These are phyloP conservation scores for Corvus cornix DNA, from an alignment of 2,113 vertebrate genomes.

Conservation along the genomic window DNA sequence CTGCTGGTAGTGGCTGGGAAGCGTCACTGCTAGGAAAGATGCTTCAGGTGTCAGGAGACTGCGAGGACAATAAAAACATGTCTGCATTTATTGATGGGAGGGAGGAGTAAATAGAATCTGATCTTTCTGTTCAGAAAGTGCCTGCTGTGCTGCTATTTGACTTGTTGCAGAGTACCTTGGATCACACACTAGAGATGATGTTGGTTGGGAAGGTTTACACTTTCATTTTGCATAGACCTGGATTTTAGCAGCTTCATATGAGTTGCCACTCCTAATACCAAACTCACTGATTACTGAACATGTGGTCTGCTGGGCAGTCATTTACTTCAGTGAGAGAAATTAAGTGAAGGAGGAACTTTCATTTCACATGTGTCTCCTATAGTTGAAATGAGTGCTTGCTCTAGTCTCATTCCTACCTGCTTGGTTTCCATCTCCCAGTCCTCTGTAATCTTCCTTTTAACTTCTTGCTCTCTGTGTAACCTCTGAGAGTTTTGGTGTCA, in stretches of 20 bases:
- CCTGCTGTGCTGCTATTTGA: accelerated
- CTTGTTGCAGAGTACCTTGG: background rate
- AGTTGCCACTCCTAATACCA: background rate
- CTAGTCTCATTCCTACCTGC: background rate
- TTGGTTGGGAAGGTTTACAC: background rate
- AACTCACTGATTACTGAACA: background rate
- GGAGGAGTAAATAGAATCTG: background rate
- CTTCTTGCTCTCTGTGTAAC: background rate
- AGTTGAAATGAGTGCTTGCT: background rate
- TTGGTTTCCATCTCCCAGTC: background rate
- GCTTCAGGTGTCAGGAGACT: background rate
- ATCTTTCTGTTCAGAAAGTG: background rate
- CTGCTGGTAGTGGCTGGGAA: background rate
- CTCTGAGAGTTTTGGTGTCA: background rate
- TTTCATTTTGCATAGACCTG: background rate
- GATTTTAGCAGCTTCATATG: background rate
- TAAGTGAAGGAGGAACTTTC: background rate
- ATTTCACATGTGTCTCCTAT: background rate
- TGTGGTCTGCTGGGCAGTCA: background rate
- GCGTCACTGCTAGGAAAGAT: background rate
- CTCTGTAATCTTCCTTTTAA: background rate
- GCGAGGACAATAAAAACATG: background rate
- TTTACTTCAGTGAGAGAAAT: background rate
- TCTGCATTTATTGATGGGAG: background rate
- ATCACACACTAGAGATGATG: background rate